Evolutionary conservation across 2,888 invertebrate species (phyloP), one percentile per base, ranked within the genome.

Genomic region (Andrena dorsata): DNA sequence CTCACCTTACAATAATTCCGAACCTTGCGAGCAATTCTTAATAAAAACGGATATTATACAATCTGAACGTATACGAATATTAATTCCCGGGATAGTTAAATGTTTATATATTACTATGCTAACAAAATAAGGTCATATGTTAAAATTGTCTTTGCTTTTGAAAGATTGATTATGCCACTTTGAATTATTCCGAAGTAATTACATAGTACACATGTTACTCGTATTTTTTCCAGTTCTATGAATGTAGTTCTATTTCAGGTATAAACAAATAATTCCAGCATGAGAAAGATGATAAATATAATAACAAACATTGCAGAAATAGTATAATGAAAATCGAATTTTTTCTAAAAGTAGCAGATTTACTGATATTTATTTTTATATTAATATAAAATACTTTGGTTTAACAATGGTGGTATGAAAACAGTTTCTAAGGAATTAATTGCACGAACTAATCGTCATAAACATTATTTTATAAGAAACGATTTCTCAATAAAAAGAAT

Each of bases 121-220:
- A 30, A 28, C 5, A 6, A 49, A n/a, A 53, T 28, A 13, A n/a
- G 28, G 13, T n/a, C 23, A 41, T 56, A n/a, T 6, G n/a, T 60
- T 35, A 41, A 51, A 65, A 30, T 65, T 8, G 8, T 23, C 23
- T 26, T 80, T 49, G 8, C 1, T 61, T 49, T 56, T 28, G n/a
- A 60, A 51, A 63, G 7, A 64, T 35, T 64, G 51, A 58, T 51
- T 65, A 32, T 30, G 10, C 28, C 20, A 30, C 49, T 41, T 20
- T 30, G 13, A 26, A 61, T 56, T 26, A 23, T 56, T 23, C 20
- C 26, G 4, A 26, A 23, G 4, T 10, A 56, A 56, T 56, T 4
- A 26, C 10, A 4, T 56, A 23, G 4, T 41, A 41, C 1, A 41
- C 13, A 41, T 16, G 16, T 41, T 16, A 16, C 41, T 0, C 1